A percentile compares a stretch with the other conserved stretches of the same genome.
phyloP scores from a whole-genome alignment of 2,797 vertebrate species.

The Vultur gryphus region DNA sequence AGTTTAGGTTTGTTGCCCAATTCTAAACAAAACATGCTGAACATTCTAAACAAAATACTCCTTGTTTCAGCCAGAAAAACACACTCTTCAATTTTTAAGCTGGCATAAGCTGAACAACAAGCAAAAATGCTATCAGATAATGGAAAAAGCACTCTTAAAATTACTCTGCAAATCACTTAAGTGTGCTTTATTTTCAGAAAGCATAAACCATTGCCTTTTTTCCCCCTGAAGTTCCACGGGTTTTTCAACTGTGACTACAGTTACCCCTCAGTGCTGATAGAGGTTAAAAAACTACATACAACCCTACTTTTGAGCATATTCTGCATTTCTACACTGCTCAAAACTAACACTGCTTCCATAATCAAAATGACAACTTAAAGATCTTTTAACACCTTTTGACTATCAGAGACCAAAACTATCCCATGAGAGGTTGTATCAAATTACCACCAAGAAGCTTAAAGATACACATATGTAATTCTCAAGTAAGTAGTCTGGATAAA shows the following conservation, averaged over 20 bases:
- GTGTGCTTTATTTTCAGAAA: not conserved
- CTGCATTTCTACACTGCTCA: not conserved
- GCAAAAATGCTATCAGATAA: not conserved
- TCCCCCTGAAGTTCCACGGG: rapidly evolving
- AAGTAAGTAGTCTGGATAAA: not conserved
- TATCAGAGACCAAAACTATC: not conserved
- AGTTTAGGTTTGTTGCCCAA: not conserved
- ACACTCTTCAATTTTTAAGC: not conserved
- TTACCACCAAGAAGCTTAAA: not conserved
- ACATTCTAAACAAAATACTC: no score
- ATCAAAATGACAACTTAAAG: not conserved
- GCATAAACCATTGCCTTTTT: rapidly evolving
- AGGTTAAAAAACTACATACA: not conserved
- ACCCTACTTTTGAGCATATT: not conserved
- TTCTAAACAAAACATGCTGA: not conserved
- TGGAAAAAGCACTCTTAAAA: not conserved
- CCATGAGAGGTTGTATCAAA: rapidly evolving
- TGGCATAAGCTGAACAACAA: rapidly evolving
- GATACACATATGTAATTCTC: rapidly evolving
- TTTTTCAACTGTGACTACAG: rapidly evolving
- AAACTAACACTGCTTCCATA: not conserved
- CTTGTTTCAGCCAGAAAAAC: not conserved
- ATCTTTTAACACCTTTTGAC: not conserved
- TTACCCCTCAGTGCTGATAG: not conserved
- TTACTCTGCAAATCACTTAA: not conserved